A percentile compares a stretch with the other conserved stretches of the same genome.
phyloP scores from a whole-genome alignment of 2,888 invertebrate genomes.

The Pardosa pseudoannulata region DNA sequence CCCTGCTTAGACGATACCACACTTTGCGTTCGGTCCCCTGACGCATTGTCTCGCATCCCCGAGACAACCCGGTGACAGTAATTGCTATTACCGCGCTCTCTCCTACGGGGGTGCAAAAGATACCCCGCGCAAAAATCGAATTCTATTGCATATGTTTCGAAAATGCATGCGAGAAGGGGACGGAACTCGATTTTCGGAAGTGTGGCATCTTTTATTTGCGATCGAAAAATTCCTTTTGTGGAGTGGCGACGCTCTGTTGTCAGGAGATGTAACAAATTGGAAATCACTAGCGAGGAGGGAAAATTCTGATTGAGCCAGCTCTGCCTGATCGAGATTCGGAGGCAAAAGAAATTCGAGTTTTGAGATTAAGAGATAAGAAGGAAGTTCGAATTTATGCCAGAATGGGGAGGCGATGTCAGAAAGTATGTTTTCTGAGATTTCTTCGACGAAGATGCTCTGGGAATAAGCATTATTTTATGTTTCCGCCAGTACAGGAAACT shows the following conservation, averaged over 20 bases:
- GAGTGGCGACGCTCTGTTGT: not conserved
- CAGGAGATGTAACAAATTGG: not conserved
- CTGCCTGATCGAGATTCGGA: too few species aligned
- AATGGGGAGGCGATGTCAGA: too few species aligned
- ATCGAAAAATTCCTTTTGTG: not conserved
- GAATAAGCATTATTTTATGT: too few species aligned
- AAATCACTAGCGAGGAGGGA: too few species aligned
- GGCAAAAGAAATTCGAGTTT: too few species aligned
- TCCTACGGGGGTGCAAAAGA: not conserved
- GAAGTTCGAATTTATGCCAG: too few species aligned
- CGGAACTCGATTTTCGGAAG: not conserved
- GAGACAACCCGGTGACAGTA: constrained; percentile 46
- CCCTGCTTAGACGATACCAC: constrained; percentile 37
- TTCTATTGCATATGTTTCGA: constrained; percentile 6
- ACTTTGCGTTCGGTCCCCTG: constrained; percentile 62
- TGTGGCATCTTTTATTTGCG: not conserved
- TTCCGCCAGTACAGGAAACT: too few species aligned
- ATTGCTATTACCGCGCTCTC: constrained; percentile 34
- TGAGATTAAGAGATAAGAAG: too few species aligned
- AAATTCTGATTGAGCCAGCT: too few species aligned
- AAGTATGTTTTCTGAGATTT: too few species aligned
- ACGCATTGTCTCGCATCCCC: constrained; percentile 52
- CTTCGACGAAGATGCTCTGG: too few species aligned
- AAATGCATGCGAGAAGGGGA: not conserved
- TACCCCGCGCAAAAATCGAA: constrained; percentile 7